A percentile compares a stretch with the other conserved stretches of the same genome.
phyloP scores from a whole-genome alignment of 2,888 invertebrate genomes.

The Drosophila birchii region DNA sequence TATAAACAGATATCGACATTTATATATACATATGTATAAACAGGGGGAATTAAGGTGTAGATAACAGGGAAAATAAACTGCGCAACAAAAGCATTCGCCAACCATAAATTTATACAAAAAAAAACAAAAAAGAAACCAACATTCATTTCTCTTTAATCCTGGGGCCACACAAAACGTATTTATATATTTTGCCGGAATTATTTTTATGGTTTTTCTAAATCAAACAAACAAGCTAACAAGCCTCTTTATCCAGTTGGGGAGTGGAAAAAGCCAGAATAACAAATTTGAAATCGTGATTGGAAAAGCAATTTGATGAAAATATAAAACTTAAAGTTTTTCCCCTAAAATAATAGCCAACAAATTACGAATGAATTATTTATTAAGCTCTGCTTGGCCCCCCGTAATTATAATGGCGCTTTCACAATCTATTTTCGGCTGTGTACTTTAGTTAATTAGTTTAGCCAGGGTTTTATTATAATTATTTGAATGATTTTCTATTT shows the following conservation, averaged over 20 bases:
- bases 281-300: slow-evolving; percentile 28
- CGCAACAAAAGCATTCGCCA: slow-evolving; percentile 19
- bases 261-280: slow-evolving; percentile 19
- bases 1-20: slow-evolving; percentile 30
- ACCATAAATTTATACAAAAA: slow-evolving; percentile 11
- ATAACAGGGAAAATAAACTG: slow-evolving; percentile 31
- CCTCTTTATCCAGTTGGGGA: too few relatives aligned
- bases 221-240: slow-evolving; percentile 8
- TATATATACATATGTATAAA: slow-evolving; percentile 1
- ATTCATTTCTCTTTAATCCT: slow-evolving; percentile 29
- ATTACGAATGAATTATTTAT: slow-evolving; percentile 26
- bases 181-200: slow-evolving; percentile 28
- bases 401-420: slow-evolving; percentile 18
- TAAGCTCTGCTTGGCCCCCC: neutral
- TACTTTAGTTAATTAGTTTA: slow-evolving; percentile 36
- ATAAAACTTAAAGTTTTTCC: slow-evolving; percentile 28
- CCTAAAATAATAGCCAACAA: slow-evolving; percentile 24
- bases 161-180: slow-evolving; percentile 15
- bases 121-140: neutral
- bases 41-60: slow-evolving; percentile 11
- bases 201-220: slow-evolving; percentile 33
- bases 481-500: slow-evolving; percentile 29
- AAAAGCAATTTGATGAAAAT: slow-evolving; percentile 12
- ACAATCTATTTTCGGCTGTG: slow-evolving; percentile 16
- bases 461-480: slow-evolving; percentile 19